Evolutionary conservation across 2,113 vertebrate genomes (phyloP), one percentile per base, ranked within the genome.

Genomic region (Xiphophorus maculatus): DNA sequence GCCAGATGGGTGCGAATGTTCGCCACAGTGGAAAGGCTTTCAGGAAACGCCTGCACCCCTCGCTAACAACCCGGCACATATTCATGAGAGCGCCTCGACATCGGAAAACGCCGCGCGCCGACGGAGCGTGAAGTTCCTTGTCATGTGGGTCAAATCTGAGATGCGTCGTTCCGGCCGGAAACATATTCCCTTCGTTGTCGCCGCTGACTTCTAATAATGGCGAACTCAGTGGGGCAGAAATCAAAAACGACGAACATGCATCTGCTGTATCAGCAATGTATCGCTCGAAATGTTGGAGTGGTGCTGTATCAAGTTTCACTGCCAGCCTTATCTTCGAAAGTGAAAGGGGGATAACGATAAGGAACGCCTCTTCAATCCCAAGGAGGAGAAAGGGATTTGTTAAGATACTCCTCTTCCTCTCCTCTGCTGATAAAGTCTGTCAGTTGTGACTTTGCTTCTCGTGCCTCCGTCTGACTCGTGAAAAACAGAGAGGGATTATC

Each of bases 401-500:
- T 28, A 73, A 84, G 74, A 76, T 71, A 35, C 35, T 15, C 25
- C 69, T 79, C 70, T 74, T 35, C 14, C 73, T 74, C 77, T 69
- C 71, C 84, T 83, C 64, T 15, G 62, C 82, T 70, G 88, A 90
- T 91, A 90, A 65, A 62, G 90, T 90, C 89, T 84, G 82, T 88
- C 77, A 81, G 85, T 88, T 81, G 82, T 66, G 66, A 74, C 83
- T 80, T 65, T 75, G 82, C 81, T 81, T 63, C 82, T 82, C 88
- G 64, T 88, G 90, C 90, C 90, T 88, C 74, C 71, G 66, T 81
- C 75, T 17, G 68, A 79, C 62, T 80, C 71, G 83, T 82, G 81
- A 90, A 90, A 81, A 89, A 89, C 60, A 78, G 75, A 12, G 5
- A 71, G 48, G 80, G 74, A 82, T 73, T 65, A 75, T 81, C 64